Percentiles rank a stretch among this genome's conserved stretches.
Conservation (phyloP, 2,113 vertebrate genomes). For the Cinclus mexicanus region DNA sequence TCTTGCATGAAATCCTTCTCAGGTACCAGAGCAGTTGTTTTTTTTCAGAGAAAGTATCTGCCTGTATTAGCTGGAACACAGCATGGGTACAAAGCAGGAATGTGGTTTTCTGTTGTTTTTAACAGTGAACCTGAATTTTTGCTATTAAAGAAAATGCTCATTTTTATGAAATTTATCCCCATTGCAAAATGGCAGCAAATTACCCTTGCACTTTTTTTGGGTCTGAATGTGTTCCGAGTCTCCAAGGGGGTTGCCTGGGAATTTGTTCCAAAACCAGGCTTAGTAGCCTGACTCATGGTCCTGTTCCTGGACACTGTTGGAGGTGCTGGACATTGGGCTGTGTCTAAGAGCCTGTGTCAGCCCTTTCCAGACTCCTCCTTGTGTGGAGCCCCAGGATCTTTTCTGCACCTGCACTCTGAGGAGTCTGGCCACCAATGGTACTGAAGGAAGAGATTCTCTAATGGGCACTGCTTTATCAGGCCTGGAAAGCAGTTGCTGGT, state of each 20-base stretch:
- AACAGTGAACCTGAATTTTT: background rate
- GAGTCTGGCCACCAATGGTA: background rate
- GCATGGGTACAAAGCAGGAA: background rate
- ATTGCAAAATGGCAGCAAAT: background rate
- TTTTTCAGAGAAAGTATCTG: background rate
- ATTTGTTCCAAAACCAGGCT: background rate
- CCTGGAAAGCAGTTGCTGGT: background rate
- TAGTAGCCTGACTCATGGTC: rapidly evolving
- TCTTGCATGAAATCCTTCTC: background rate
- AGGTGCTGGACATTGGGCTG: background rate
- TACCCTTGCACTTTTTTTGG: background rate
- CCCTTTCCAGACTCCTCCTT: background rate
- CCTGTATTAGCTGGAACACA: background rate
- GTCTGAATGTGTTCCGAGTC: background rate
- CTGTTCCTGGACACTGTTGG: background rate
- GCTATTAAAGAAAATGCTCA: background rate
- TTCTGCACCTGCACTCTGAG: background rate
- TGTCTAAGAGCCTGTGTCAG: background rate
- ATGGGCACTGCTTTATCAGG: background rate
- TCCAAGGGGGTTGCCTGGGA: background rate
- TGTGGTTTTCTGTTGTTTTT: background rate
- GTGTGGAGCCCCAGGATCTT: background rate
- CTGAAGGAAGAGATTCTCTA: background rate
- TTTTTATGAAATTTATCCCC: background rate
- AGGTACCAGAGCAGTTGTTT: background rate